Conservation (phyloP, 2,888 invertebrate genomes). For the Bombyx huttoni region DNA sequence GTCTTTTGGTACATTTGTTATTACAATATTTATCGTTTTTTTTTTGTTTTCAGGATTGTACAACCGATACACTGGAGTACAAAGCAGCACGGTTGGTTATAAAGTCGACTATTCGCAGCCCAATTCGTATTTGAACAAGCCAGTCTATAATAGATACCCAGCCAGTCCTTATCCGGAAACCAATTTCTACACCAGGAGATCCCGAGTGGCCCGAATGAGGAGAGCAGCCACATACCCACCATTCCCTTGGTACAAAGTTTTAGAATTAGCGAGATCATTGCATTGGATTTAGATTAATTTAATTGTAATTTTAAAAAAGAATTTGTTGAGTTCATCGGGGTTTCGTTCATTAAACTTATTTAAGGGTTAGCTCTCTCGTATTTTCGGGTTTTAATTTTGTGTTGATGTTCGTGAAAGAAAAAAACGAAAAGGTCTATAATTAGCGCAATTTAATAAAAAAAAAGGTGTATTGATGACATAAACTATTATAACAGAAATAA, state of each 20-base stretch:
- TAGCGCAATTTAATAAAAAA: too few species aligned
- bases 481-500: too few species aligned
- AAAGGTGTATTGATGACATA: too few species aligned
- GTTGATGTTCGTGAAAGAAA: too few species aligned
- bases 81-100: conserved; percentile 61
- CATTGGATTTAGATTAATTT: conserved; percentile 72
- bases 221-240: conserved; percentile 68
- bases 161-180: conserved; percentile 44
- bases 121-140: conserved; percentile 52
- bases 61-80: conserved; percentile 48
- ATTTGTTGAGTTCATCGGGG: conserved; percentile 63
- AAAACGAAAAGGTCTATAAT: too few species aligned
- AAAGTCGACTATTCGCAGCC: conserved; percentile 67
- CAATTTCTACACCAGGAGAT: conserved; percentile 58
- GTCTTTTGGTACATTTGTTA: neutral
- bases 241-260: conserved; percentile 85
- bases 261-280: conserved; percentile 77
- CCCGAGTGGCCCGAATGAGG: conserved; percentile 44
- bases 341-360: conserved; percentile 10
- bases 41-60: neutral
- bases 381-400: too few species aligned
- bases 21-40: too few species aligned
- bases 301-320: conserved; percentile 20
- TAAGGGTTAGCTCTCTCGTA: too few species aligned
- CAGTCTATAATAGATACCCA: conserved; percentile 60